phyloP scores from a whole-genome alignment of 2,113 vertebrate species.

The Melanocharis versteri region DNA sequence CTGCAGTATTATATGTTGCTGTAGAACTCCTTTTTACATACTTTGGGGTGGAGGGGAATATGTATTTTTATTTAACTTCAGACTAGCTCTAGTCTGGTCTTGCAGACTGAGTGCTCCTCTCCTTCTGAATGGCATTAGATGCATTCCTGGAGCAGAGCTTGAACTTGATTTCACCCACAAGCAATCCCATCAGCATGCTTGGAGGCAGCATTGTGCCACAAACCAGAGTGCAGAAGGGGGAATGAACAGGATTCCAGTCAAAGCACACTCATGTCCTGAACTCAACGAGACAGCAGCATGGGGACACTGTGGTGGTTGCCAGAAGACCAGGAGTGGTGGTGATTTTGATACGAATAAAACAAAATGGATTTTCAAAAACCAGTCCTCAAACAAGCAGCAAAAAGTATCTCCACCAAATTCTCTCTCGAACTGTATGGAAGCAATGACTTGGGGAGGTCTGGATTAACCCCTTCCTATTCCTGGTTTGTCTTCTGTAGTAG shows the following conservation, averaged over 20 bases:
- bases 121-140: neutral
- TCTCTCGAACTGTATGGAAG: neutral
- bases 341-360: neutral
- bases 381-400: neutral
- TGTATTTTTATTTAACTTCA: neutral
- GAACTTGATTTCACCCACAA: neutral
- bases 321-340: neutral
- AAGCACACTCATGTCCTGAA: accelerated
- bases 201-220: neutral
- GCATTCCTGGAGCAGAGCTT: neutral
- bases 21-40: neutral
- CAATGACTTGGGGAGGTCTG: neutral
- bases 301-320: accelerated
- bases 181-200: neutral
- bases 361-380: neutral
- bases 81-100: neutral
- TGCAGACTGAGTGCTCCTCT: neutral
- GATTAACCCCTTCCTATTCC: neutral
- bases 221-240: neutral
- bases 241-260: neutral
- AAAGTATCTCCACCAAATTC: neutral
- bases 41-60: neutral
- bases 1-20: neutral
- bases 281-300: neutral
- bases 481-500: neutral